Base-by-base conservation (phyloP, 2,113 vertebrate species). In the Callospermophilus lateralis region DNA sequence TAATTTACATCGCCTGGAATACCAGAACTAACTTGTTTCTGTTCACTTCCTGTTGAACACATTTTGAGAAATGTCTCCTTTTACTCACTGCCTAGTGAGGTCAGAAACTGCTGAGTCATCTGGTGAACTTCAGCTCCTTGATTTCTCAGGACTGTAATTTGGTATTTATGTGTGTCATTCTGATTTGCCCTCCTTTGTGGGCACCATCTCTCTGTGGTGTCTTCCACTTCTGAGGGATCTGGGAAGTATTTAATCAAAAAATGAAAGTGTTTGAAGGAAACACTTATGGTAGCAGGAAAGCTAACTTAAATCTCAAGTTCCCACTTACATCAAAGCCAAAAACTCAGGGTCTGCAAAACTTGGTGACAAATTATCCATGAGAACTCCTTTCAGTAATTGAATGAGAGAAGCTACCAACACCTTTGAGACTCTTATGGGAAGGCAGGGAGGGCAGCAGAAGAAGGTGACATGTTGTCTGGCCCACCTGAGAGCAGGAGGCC, bases 191-290 rank as follows among this genome's bases (percentile, higher is more conserved):
- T 97, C 39, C 12, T 84, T 84, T 90, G 39, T 89, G 77, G 61
- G 7, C 20, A 28, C 19, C 26, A 13, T 63, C 26, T 9, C 30
- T 81, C 65, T 90, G 34, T 88, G 51, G 22, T 48, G 34, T 94
- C 24, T 81, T 39, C 39, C 16, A 77, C 32, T 73, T 90, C 85
- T 58, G 32, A 87, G 55, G 17, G 39, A 81, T 58, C 58, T 86
- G 32, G n/a, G 78, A 89, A 94, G 19, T 91, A 32, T 94, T 94
- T 78, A 81, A 77, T 81, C 1, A 93, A 92, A 88, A 84, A 93
- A 53, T 37, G 24, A 73, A 77, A 85, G 24, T 85, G 20, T 89
- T 78, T 6, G 73, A 88, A 85, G 17, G 48, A 65, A 28, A 3
- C 5, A 26, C 6, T 3, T 67, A 15, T 63, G 61, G 34, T 9